These are phyloP conservation scores for Camponotus vicinus DNA, from an alignment of 1,140 invertebrate species.

Conservation along the genomic window DNA sequence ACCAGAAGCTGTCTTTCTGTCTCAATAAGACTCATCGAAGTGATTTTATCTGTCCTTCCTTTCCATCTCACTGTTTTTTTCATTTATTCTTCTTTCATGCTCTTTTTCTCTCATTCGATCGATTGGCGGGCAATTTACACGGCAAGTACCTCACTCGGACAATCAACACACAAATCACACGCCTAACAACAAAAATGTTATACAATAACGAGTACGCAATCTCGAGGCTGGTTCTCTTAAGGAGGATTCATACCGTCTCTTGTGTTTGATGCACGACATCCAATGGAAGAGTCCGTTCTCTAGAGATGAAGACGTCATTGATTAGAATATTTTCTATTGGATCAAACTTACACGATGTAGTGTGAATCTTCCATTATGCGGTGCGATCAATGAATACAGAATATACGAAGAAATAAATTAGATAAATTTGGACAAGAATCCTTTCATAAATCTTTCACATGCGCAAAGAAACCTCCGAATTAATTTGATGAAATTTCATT, in stretches of 20 bases:
- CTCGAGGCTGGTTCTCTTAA: background rate
- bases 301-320: no score
- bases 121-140: background rate
- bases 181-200: constrained; percentile 1
- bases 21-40: background rate
- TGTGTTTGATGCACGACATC: no score
- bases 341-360: no score
- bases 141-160: background rate
- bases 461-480: no score
- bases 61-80: no score
- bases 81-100: background rate
- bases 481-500: no score
- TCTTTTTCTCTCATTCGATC: background rate
- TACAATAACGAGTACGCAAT: background rate
- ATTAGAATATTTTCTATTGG: no score
- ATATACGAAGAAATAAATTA: no score
- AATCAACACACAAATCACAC: background rate
- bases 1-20: background rate
- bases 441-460: no score
- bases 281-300: no score
- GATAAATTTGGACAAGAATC: background rate
- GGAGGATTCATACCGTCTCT: no score
- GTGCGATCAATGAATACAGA: no score
- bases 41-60: background rate
- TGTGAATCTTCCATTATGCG: background rate